phyloP scores from a whole-genome alignment of 2,888 invertebrate species.

The Chaetoderma sp. region DNA sequence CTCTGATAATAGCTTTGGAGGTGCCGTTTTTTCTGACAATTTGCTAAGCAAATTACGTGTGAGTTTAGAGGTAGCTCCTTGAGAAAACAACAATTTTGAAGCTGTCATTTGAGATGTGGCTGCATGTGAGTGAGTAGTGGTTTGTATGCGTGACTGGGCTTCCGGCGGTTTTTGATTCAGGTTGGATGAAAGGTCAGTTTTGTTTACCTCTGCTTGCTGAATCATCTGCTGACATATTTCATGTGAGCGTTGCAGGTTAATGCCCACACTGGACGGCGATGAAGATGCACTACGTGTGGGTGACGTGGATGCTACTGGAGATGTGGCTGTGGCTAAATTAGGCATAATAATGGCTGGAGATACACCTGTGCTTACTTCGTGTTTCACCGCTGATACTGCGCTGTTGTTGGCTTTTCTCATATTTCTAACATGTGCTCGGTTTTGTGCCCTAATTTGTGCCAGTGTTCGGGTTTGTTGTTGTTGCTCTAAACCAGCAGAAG shows the following conservation, averaged over 20 bases:
- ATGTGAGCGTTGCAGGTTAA: slow-evolving; percentile 93
- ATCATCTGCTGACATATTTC: slow-evolving; percentile 85
- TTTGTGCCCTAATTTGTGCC: slow-evolving; percentile 66
- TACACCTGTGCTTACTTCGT: no score
- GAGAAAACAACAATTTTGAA: slow-evolving; percentile 44
- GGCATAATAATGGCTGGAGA: no score
- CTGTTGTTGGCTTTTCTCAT: neutral
- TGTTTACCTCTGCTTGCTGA: no score
- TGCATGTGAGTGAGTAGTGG: neutral
- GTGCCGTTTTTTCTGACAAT: no score
- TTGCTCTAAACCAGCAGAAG: neutral
- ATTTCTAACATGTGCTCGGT: slow-evolving; percentile 40
- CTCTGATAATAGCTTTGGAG: no score
- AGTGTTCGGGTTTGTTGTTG: slow-evolving; percentile 56
- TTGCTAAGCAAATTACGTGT: no score
- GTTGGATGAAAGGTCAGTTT: no score
- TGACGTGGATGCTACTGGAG: neutral
- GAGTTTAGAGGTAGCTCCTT: no score
- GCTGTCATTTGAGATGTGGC: slow-evolving; percentile 32
- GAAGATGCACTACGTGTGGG: neutral
- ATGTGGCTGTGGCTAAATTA: slow-evolving; percentile 32
- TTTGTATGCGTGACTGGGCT: no score
- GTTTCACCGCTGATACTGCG: slow-evolving; percentile 23
- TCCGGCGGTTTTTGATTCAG: no score
- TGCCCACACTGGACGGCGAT: slow-evolving; percentile 63